A percentile compares a stretch with the other conserved stretches of the same genome.
Evolutionary conservation across 2,888 invertebrate genomes (phyloP).

Genomic region (Autographa gamma): DNA sequence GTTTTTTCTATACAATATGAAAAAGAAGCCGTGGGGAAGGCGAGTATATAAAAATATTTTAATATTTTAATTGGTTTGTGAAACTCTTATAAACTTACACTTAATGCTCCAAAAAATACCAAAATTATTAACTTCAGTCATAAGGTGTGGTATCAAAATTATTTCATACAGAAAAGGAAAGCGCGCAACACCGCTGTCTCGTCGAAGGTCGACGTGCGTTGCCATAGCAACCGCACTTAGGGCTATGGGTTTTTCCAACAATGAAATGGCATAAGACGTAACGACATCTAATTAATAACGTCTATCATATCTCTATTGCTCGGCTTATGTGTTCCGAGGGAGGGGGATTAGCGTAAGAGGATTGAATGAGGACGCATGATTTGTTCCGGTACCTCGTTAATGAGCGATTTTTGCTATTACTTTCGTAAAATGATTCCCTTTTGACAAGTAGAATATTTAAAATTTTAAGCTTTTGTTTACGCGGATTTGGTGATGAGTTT

Average conservation of each 20-base stretch:
- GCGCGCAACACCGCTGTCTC: slow-evolving; percentile 17
- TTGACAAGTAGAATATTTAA: slow-evolving; percentile 18
- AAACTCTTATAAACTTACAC: neutral
- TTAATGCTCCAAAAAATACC: neutral
- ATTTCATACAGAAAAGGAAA: slow-evolving; percentile 13
- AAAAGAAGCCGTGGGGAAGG: neutral
- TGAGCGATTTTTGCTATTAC: slow-evolving; percentile 75
- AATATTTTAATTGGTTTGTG: neutral
- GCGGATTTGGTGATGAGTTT: slow-evolving; percentile 1
- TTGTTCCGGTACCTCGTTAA: slow-evolving; percentile 79
- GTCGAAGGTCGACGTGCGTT: slow-evolving; percentile 44
- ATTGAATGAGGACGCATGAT: slow-evolving; percentile 84
- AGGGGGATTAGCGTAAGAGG: slow-evolving; percentile 84
- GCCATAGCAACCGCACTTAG: slow-evolving; percentile 70
- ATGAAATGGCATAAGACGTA: slow-evolving; percentile 86
- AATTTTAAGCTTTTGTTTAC: slow-evolving; percentile 19
- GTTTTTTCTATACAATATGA: slow-evolving; percentile 8
- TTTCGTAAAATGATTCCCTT: slow-evolving; percentile 63
- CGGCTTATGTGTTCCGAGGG: slow-evolving; percentile 75
- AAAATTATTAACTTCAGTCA: neutral
- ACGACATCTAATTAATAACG: slow-evolving; percentile 88
- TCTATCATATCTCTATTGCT: slow-evolving; percentile 88
- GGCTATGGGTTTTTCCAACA: slow-evolving; percentile 80
- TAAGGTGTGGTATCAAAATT: neutral
- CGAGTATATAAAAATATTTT: neutral